phyloP scores from a whole-genome alignment of 2,888 invertebrate genomes.

The Ennomos erosarius region DNA sequence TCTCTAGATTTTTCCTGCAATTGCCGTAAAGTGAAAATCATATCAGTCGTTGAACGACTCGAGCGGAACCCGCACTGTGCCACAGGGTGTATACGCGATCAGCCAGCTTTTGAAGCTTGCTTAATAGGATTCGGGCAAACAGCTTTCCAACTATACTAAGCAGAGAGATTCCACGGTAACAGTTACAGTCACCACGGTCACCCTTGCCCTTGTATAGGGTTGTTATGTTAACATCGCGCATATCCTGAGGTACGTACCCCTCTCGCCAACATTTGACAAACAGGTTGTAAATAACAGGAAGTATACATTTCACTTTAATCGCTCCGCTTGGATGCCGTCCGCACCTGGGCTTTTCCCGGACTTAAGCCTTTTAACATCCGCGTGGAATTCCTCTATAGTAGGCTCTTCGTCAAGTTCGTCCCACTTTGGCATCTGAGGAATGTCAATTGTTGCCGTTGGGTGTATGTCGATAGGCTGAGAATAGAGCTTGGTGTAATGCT shows the following conservation, averaged over 20 bases:
- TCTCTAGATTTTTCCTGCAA: constrained; percentile 33
- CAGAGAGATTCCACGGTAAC: constrained; percentile 17
- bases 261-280: constrained; percentile 3
- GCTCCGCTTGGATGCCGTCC: constrained; percentile 2
- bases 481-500: too few species aligned
- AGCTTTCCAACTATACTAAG: constrained; percentile 15
- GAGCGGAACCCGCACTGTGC: constrained; percentile 30
- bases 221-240: too few species aligned
- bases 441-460: neutral
- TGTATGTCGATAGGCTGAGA: neutral
- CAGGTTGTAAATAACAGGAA: neutral
- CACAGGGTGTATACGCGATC: constrained; percentile 28
- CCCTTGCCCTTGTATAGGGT: too few species aligned
- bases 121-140: constrained; percentile 2
- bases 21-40: constrained; percentile 30
- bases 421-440: neutral
- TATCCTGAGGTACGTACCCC: too few species aligned
- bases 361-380: neutral
- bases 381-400: neutral
- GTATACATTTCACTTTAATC: neutral
- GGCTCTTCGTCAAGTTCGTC: neutral
- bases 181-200: too few species aligned
- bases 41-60: constrained; percentile 10
- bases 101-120: constrained; percentile 8
- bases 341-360: neutral